phyloP scores from a whole-genome alignment of 2,888 invertebrate genomes.

The Hemaris fuciformis region DNA sequence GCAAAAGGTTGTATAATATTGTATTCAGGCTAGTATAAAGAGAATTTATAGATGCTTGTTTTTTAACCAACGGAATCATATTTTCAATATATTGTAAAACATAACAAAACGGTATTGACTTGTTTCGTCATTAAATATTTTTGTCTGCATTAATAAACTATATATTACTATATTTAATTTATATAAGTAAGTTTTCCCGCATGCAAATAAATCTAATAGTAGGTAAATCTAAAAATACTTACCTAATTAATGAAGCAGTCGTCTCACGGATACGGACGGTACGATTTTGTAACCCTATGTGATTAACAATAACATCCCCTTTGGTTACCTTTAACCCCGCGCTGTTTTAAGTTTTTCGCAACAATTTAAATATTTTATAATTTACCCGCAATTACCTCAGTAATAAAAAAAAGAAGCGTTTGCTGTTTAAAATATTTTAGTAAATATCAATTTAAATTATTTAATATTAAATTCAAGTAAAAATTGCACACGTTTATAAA shows the following conservation, averaged over 20 bases:
- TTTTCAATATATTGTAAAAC: no score
- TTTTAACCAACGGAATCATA: no score
- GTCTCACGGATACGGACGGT: conserved; percentile 23
- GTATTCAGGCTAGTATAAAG: no score
- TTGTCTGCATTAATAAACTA: background rate
- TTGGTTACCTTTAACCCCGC: conserved; percentile 5
- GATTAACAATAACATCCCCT: conserved; percentile 29
- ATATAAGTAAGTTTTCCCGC: background rate
- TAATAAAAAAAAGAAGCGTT: background rate
- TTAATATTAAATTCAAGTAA: background rate
- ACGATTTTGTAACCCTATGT: conserved; percentile 24
- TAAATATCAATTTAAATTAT: background rate
- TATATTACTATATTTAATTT: background rate
- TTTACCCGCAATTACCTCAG: background rate
- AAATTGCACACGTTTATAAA: background rate
- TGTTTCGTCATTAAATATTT: background rate
- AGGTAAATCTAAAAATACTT: conserved; percentile 22
- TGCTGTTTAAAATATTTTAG: background rate
- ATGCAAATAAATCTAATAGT: background rate
- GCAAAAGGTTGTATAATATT: no score
- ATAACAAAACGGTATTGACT: no score
- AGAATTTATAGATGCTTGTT: no score
- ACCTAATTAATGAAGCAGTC: conserved; percentile 24
- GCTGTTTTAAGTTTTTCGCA: background rate
- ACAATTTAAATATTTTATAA: background rate